Base-by-base conservation (phyloP, 2,888 invertebrate genomes). In the Heliconius charithonia region DNA sequence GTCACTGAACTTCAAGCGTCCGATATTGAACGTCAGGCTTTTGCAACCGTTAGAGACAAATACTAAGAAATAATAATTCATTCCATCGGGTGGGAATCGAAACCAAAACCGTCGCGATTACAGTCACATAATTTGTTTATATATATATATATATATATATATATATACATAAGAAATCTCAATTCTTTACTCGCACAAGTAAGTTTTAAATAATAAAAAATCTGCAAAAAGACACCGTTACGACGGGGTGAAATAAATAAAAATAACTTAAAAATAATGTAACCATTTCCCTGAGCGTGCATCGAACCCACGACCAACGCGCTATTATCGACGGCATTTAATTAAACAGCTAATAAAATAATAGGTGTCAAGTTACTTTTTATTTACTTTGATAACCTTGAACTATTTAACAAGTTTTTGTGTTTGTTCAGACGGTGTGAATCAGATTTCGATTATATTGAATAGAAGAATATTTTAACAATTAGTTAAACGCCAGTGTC, bases 341-440 rank as follows among this genome's bases (percentile, higher is more conserved):
- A 37, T 66, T 66, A 67, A 37, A 37, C 32, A 13, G 41, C 13
- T 67, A 41, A 6, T 41, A 19, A 69, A 69, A 69, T 41, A 69
- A 25, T 13, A 69, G 12, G 27, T 59, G 59, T 63, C 27, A 32
- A 37, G n/a, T 67, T 12, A 12, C 37, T 69, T 69, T 69, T 69
- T 67, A 37, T 67, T 37, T 19, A 45, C 13, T 27, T 45, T 69
- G 9, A 25, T 45, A 69, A 69, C 69, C 69, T 2, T 45, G 69
- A 69, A 25, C 69, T 69, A 45, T 27, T 41, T 41, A 16, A 25
- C 9, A 7, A 16, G 25, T 69, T 45, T 69, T 69, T 69, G 45
- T 69, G 41, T 69, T 69, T 69, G 25, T 45, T 69, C 25, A 69
- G 25, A 67, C 66, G 37, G 22, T 67, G 66, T 67, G 32, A 37